Evolutionary conservation across 2,888 invertebrate genomes (phyloP), one percentile per base, ranked within the genome.

Genomic region (Linyphia triangularis): DNA sequence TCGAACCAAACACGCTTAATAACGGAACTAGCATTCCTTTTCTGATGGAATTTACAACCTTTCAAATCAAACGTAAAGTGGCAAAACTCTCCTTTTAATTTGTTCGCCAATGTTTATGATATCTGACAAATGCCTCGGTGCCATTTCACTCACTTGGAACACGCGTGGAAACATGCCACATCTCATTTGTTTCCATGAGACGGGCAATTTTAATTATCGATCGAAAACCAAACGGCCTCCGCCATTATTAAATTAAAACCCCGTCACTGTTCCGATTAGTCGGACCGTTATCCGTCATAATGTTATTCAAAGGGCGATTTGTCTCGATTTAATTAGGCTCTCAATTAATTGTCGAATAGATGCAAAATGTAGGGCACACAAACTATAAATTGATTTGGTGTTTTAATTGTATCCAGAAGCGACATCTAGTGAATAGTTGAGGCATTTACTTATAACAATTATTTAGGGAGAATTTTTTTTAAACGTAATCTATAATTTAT

Each of bases 271-370:
- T 24, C 13, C 82, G 82, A 82, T 82, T 82, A 82, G 63, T 28
- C 22, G 40, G 28, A 57, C 61, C 72, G 67, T 81, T 81, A 81
- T 70, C 81, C 69, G 40, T 72, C 82, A 82, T 82, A 82, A 82
- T 82, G 82, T 82, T 82, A 82, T 82, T 82, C 82, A 82, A 81
- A 81, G 72, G 72, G 63, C 72, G 81, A 81, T 81, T 72, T 61
- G 81, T 63, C 72, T 10, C 40, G 30, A 81, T 61, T 82, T 82
- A 72, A 82, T 82, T 82, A 72, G 57, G 61, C 61, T 61, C 40
- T 70, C 61, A 63, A 82, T 82, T 82, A 82, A 82, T 82, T 69
- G 81, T 26, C 59, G 37, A 22, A 51, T 13, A n/a, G 26, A 63
- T 63, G 63, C 13, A 24, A 63, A 24, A 28, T 63, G 63, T 22